Evolutionary conservation across 2,797 vertebrate genomes (phyloP), one percentile per base, ranked within the genome.

Genomic region (Sebastes trivittatus): DNA sequence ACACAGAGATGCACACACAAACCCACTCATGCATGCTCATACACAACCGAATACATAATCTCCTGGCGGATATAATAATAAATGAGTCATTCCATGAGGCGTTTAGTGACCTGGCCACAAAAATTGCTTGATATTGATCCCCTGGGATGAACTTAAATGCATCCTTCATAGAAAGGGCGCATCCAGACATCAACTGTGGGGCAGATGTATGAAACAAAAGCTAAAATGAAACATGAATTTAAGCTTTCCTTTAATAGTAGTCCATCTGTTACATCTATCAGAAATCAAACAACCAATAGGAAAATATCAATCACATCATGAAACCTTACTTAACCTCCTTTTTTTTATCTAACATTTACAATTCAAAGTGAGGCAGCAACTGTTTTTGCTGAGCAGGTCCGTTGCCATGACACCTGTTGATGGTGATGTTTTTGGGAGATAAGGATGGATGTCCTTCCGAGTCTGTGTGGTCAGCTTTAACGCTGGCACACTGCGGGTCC

Each of bases 101-200:
- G 18, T 60, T 60, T 22, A 30, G 29, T 30, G 20, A 11, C 38
- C 13, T 16, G 27, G 22, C n/a, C 52, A 34, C 13, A 49, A 9
- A 49, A 55, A 23, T 38, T 13, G 14, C 7, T 1, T 67, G 22
- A 38, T 8, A 38, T 8, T 36, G 11, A 42, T 27, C 58, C 27
- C 0, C 16, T 60, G 18, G 22, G 13, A 13, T 67, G 25, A 30
- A 52, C 0, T 14, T 56, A 13, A 69, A 69, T 55, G 30, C 14
- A 36, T 16, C 20, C 7, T n/a, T 36, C 27, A 55, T 5, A n/a
- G 42, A 13, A n/a, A n/a, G 1, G 38, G 42, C 10, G 3, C 14
- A 18, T 1, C 9, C 0, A 14, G 0, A 36, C 20, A 22, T 62
- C n/a, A 66, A 52, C 32, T 36, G 0, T 27, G 0, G 27, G 46